These are phyloP conservation scores for Pteronotus mesoamericanus DNA, from an alignment of 2,797 vertebrate genomes.

Conservation along the genomic window DNA sequence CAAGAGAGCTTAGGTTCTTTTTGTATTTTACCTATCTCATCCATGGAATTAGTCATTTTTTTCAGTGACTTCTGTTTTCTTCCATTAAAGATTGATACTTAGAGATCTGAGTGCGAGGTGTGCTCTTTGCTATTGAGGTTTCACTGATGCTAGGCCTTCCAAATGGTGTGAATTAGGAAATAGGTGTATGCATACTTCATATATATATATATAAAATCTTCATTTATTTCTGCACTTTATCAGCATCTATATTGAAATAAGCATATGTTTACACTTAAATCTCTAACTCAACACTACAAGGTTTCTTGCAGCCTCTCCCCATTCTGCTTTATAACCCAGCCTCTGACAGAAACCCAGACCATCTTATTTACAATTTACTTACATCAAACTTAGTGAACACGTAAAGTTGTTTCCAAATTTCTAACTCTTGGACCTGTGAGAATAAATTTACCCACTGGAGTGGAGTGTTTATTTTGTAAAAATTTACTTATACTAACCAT, in stretches of 20 bases:
- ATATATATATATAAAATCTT: neutral
- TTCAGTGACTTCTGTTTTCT: neutral
- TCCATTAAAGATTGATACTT: neutral
- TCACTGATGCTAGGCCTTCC: neutral
- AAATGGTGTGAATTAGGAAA: neutral
- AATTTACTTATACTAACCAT: neutral
- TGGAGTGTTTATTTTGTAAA: neutral
- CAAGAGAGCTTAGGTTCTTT: neutral
- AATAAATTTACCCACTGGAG: neutral
- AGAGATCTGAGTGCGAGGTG: neutral
- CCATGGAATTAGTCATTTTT: neutral
- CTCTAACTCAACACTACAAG: neutral
- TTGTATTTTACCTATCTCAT: neutral
- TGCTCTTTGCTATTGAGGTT: neutral
- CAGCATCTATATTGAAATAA: neutral
- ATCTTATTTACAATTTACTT: neutral
- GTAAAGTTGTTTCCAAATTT: neutral
- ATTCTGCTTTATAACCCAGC: neutral
- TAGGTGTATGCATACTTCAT: neutral
- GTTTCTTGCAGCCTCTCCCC: neutral
- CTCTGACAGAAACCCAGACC: neutral
- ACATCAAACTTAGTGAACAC: neutral
- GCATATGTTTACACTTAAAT: neutral
- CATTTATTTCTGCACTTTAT: neutral
- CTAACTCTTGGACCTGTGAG: neutral